Evolutionary conservation across 2,113 vertebrate species (phyloP), one percentile per base, ranked within the genome.

Genomic region (Fregetta grallaria): DNA sequence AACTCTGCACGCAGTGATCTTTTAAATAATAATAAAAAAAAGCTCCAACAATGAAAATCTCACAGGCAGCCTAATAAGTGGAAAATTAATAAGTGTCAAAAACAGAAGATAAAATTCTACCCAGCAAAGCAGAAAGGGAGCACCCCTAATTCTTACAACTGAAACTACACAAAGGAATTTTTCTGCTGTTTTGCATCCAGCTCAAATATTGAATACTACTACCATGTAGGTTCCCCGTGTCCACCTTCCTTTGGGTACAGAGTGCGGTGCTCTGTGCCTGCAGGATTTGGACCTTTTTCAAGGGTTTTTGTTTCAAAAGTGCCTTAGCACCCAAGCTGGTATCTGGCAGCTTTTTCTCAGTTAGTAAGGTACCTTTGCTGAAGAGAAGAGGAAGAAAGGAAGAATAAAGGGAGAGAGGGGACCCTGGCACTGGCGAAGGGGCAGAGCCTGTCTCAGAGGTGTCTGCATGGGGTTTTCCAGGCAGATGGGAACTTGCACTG

Each of bases 31-130:
- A 82, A 75, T 50, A 34, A 53, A 49, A 81, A 65, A 36, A 66
- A 36, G 0, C 0, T 3, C 6, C 20, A 38, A 42, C 73, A 90
- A 79, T 82, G 15, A 89, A 68, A 91, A 87, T 71, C 65, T 77
- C 68, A 52, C 62, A 85, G 73, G 36, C 88, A 87, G 36, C 36
- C 45, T 85, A 95, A 66, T 91, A 94, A 88, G 58, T 78, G 70
- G 42, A 73, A 92, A 91, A 83, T 82, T 81, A 94, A 7, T 63
- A 70, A 89, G 30, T 85, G 61, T 63, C 72, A 89, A 96, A 81
- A 61, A 2, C 21, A 62, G 32, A 85, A 56, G 76, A 93, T 62
- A 77, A 85, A 92, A 94, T 79, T 94, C 56, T 49, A 72, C 36
- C 20, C 58, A 91, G 70, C 20, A 79, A 84, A 97, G 79, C 47